Evolutionary conservation across 1,140 invertebrate genomes (phyloP).

Genomic region (Paraescarpia echinospica): DNA sequence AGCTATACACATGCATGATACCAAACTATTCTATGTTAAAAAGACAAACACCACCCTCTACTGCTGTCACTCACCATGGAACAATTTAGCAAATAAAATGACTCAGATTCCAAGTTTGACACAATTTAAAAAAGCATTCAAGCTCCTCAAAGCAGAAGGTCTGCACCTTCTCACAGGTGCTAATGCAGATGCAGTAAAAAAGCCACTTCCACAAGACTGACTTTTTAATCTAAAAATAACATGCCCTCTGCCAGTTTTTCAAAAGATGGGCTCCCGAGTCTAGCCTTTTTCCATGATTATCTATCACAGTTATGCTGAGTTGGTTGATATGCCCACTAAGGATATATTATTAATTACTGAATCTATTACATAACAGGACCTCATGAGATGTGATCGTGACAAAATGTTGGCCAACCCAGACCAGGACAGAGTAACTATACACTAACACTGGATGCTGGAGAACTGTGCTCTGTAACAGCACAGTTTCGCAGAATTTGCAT

Average conservation of each 20-base stretch:
- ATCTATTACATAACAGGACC: too few species aligned
- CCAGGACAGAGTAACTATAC: neutral
- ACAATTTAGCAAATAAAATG: too few species aligned
- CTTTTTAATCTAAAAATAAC: neutral
- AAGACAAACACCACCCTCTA: too few species aligned
- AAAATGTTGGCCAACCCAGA: too few species aligned
- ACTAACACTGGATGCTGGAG: neutral
- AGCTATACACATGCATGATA: too few species aligned
- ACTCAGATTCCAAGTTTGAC: too few species aligned
- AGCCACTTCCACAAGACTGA: neutral
- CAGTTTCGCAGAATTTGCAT: neutral
- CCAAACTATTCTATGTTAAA: too few species aligned
- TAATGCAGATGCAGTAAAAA: neutral
- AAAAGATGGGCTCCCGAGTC: neutral
- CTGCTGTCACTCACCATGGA: too few species aligned
- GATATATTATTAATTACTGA: too few species aligned
- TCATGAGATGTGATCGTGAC: too few species aligned
- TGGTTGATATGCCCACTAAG: neutral
- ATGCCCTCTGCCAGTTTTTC: neutral
- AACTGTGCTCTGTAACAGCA: neutral
- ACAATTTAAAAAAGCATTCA: too few species aligned
- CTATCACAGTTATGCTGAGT: neutral
- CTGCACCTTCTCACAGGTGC: neutral
- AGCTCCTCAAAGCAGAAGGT: too few species aligned
- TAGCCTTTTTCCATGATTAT: neutral